phyloP scores from a whole-genome alignment of 2,113 vertebrate genomes.

The Bombycilla garrulus region DNA sequence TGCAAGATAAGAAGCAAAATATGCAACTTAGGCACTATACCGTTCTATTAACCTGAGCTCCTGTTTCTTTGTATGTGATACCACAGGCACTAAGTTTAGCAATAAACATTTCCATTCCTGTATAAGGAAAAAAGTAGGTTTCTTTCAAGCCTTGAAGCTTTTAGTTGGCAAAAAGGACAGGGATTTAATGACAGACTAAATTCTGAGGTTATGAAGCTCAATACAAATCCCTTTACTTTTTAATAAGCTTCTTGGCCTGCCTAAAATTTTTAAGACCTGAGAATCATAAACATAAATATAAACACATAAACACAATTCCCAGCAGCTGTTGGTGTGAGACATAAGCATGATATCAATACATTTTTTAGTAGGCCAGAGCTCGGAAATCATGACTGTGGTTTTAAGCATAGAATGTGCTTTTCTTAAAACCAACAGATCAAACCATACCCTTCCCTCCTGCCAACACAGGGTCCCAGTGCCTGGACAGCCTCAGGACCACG shows the following conservation, averaged over 20 bases:
- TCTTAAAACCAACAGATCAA: background rate
- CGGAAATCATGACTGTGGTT: background rate
- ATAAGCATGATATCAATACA: too few relatives aligned
- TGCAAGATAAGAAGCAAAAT: background rate
- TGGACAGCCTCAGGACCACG: background rate
- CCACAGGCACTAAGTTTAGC: background rate
- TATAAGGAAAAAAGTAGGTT: background rate
- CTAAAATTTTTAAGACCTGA: background rate
- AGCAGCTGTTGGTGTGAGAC: background rate
- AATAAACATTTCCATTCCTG: background rate
- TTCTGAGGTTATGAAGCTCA: background rate
- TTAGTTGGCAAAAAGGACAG: background rate
- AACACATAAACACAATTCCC: background rate
- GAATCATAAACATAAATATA: too few relatives aligned
- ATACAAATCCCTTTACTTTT: background rate
- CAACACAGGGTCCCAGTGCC: background rate
- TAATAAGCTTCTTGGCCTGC: background rate
- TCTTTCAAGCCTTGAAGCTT: background rate
- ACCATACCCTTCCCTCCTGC: background rate
- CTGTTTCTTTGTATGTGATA: background rate
- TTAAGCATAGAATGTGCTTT: background rate
- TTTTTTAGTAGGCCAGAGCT: background rate
- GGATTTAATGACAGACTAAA: background rate
- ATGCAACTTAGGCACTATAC: background rate
- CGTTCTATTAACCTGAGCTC: background rate